Evolutionary conservation across 2,888 invertebrate species (phyloP).

Genomic region (Cecidostiba fungosa): DNA sequence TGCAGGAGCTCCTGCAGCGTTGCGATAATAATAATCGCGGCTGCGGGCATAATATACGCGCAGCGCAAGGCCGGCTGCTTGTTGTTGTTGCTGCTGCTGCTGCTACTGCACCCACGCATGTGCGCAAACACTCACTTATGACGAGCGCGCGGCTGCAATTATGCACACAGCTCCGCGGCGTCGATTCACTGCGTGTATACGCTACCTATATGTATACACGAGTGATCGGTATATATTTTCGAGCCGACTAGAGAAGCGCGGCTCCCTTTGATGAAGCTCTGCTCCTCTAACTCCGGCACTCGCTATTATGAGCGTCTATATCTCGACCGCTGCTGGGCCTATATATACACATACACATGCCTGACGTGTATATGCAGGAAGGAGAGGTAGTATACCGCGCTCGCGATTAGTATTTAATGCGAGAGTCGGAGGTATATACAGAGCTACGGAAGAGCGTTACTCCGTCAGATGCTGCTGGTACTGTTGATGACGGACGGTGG

Average conservation of each 20-base stretch:
- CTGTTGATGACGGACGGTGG: too few species aligned
- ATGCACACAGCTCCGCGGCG: conserved; percentile 16
- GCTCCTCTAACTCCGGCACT: conserved; percentile 55
- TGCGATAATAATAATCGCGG: conserved; percentile 15
- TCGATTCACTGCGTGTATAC: neutral
- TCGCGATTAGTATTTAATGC: conserved; percentile 42
- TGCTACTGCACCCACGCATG: neutral
- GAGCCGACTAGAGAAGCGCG: conserved; percentile 41
- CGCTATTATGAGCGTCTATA: conserved; percentile 63
- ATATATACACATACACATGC: neutral
- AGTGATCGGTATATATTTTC: neutral
- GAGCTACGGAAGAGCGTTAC: conserved; percentile 14
- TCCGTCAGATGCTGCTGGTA: conserved; percentile 75
- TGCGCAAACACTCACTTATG: neutral
- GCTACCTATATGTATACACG: neutral
- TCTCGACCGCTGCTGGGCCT: conserved; percentile 62
- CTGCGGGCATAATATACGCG: neutral
- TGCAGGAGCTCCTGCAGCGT: neutral
- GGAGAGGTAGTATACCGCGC: neutral
- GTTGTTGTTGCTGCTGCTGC: neutral
- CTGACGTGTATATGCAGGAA: neutral
- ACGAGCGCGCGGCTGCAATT: conserved; percentile 50
- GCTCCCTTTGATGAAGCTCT: conserved; percentile 71
- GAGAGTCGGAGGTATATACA: neutral
- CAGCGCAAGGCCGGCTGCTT: neutral